These are phyloP conservation scores for Oscheius myriophilus DNA, from an alignment of 2,888 invertebrate genomes.

Conservation along the genomic window DNA sequence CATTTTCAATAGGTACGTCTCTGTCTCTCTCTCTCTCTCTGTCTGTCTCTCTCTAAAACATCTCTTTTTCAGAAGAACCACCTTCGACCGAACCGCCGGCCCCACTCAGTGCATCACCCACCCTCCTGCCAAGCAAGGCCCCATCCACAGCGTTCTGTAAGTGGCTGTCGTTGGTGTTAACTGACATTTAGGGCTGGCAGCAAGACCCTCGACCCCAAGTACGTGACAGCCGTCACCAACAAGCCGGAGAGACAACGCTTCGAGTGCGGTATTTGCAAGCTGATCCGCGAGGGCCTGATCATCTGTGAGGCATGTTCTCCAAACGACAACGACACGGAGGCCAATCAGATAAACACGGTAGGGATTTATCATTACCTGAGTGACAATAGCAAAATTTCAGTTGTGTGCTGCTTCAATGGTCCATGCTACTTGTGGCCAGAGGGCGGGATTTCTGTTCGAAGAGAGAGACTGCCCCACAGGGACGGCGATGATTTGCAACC, in stretches of 20 bases:
- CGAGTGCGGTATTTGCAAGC: conserved; percentile 40
- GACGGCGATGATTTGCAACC: conserved; percentile 41
- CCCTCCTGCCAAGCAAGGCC: conserved; percentile 29
- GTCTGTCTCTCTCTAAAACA: too few relatives aligned
- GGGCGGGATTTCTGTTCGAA: conserved; percentile 57
- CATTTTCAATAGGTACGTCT: conserved; percentile 39
- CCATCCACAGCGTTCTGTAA: conserved; percentile 16
- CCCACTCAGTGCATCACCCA: conserved; percentile 32
- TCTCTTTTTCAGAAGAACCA: conserved; percentile 21
- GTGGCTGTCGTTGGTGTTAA: background rate
- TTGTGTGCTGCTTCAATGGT: conserved; percentile 68
- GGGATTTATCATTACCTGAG: background rate
- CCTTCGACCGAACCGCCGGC: conserved; percentile 32
- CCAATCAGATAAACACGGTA: background rate
- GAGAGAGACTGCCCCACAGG: conserved; percentile 38
- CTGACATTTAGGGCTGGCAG: background rate
- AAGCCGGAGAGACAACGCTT: conserved; percentile 34
- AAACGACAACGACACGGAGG: background rate
- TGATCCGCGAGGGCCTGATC: conserved; percentile 34
- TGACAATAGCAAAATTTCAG: background rate
- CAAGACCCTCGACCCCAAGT: conserved; percentile 11
- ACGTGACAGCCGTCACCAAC: conserved; percentile 31
- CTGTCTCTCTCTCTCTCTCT: too few relatives aligned
- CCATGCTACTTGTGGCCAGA: conserved; percentile 77
- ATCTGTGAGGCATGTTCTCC: conserved; percentile 36